Percentiles rank a stretch among this genome's conserved stretches.
Evolutionary conservation across 2,797 vertebrate species (phyloP).

Genomic region (Tenualosa ilisha): DNA sequence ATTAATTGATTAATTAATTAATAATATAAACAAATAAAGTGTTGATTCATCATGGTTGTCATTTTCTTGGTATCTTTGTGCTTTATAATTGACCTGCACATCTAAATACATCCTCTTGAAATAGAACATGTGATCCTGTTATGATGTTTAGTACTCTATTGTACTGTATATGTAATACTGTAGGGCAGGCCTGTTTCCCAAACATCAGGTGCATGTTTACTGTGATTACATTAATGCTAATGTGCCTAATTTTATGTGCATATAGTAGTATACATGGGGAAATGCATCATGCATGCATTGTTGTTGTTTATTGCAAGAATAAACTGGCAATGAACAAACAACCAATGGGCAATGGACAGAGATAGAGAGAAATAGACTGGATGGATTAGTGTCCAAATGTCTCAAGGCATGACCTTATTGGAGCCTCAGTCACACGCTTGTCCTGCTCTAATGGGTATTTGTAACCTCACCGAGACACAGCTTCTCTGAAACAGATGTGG

Average conservation of each 20-base stretch:
- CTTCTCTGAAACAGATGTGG: conserved; percentile 33
- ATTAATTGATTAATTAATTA: too few species aligned
- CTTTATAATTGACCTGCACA: neutral
- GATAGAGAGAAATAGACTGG: neutral
- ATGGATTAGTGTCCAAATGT: neutral
- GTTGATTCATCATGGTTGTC: neutral
- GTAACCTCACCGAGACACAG: conserved; percentile 5
- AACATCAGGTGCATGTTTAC: neutral
- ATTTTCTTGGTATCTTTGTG: neutral
- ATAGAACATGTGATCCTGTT: neutral
- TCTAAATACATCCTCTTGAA: neutral
- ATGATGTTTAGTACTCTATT: neutral
- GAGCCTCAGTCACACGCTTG: neutral
- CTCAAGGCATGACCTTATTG: neutral
- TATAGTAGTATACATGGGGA: neutral
- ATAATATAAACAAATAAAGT: neutral
- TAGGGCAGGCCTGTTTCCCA: neutral
- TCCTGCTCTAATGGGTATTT: conserved; percentile 30
- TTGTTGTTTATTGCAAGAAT: neutral
- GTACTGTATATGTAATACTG: neutral
- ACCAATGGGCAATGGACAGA: neutral
- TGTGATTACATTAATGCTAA: neutral
- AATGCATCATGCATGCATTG: neutral
- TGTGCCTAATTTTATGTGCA: neutral
- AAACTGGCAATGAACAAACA: neutral